These are phyloP conservation scores for Cyprinodon variegatus DNA, from an alignment of 2,113 vertebrate genomes.

Conservation along the genomic window DNA sequence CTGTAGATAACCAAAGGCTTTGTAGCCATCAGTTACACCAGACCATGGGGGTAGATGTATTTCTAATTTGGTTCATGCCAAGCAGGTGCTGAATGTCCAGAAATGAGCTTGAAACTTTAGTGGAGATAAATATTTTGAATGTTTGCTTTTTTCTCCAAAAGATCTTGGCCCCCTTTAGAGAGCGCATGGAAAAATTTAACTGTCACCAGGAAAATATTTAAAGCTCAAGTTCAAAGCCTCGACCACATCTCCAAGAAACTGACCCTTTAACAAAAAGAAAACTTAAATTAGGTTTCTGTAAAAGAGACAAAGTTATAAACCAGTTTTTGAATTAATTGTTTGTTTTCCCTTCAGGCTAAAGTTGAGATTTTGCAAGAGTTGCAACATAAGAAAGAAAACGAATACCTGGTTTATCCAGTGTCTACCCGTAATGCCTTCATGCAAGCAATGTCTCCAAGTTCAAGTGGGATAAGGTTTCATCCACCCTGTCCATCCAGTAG, in stretches of 20 bases:
- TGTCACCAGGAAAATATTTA: constrained; percentile 78
- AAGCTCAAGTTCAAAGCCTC: constrained; percentile 75
- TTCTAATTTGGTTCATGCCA: constrained; percentile 57
- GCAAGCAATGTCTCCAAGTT: constrained; percentile 14
- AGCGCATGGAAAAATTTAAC: constrained; percentile 77
- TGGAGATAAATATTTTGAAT: constrained; percentile 48
- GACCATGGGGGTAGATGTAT: constrained; percentile 35
- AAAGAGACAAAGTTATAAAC: background rate
- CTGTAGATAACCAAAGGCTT: background rate
- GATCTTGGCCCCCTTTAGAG: constrained; percentile 39
- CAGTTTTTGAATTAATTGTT: constrained; percentile 5
- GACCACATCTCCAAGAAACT: constrained; percentile 70
- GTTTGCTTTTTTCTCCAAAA: constrained; percentile 37
- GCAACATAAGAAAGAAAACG: constrained; percentile 15
- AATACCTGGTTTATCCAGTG: constrained; percentile 58
- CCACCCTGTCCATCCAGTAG: constrained; percentile 25
- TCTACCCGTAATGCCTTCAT: constrained; percentile 40
- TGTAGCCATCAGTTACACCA: constrained; percentile 33
- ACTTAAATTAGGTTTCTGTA: constrained; percentile 31
- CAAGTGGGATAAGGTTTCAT: constrained; percentile 35
- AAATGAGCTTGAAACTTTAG: constrained; percentile 43
- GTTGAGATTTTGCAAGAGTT: background rate
- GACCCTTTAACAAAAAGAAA: constrained; percentile 53
- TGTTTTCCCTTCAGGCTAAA: background rate
- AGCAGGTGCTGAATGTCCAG: constrained; percentile 63